Evolutionary conservation across 2,888 invertebrate species (phyloP).

Genomic region (Apamea crenata): DNA sequence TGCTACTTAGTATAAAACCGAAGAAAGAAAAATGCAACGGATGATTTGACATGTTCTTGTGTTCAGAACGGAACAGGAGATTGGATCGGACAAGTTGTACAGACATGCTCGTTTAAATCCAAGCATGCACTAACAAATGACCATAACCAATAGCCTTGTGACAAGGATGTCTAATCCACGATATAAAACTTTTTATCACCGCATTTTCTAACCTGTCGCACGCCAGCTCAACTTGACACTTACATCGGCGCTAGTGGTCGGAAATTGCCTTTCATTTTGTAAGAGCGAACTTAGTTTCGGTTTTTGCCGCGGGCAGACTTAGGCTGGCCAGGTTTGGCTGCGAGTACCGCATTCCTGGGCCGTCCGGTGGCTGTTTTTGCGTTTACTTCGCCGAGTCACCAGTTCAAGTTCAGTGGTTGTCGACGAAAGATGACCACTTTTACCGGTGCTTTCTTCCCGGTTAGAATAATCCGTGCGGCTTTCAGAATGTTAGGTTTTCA

Average conservation of each 20-base stretch:
- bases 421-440: slow-evolving; percentile 77
- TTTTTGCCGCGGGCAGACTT: slow-evolving; percentile 21
- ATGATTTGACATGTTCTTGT: slow-evolving; percentile 54
- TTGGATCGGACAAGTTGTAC: slow-evolving; percentile 46
- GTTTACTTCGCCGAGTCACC: slow-evolving; percentile 73
- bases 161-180: slow-evolving; percentile 60
- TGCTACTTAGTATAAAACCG: neutral
- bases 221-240: slow-evolving; percentile 38
- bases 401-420: slow-evolving; percentile 70
- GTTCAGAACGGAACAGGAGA: slow-evolving; percentile 58
- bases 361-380: slow-evolving; percentile 81
- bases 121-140: slow-evolving; percentile 54
- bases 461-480: slow-evolving; percentile 16
- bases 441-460: slow-evolving; percentile 71
- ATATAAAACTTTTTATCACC: slow-evolving; percentile 56
- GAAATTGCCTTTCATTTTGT: slow-evolving; percentile 11
- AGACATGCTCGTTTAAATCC: slow-evolving; percentile 47
- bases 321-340: slow-evolving; percentile 47
- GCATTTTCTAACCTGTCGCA: slow-evolving; percentile 56
- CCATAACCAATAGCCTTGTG: slow-evolving; percentile 54
- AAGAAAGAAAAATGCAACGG: slow-evolving; percentile 46
- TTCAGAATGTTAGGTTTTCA: slow-evolving; percentile 30
- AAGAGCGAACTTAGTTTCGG: slow-evolving; percentile 42
- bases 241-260: slow-evolving; percentile 48
- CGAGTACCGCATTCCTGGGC: slow-evolving; percentile 74